phyloP scores from a whole-genome alignment of 2,113 vertebrate genomes.

The Trachemys scripta region DNA sequence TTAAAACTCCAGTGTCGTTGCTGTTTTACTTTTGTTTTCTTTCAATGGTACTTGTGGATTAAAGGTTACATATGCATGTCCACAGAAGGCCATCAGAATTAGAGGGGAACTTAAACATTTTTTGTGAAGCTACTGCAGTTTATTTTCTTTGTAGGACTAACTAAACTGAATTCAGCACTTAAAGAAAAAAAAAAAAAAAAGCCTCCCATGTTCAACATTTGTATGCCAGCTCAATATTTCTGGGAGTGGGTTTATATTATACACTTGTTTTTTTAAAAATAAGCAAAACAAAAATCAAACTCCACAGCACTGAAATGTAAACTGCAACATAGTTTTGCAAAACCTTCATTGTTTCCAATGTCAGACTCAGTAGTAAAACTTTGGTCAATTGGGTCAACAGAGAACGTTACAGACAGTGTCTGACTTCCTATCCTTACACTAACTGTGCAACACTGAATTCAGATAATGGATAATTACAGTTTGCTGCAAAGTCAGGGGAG shows the following conservation, averaged over 20 bases:
- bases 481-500: conserved; percentile 12
- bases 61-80: neutral
- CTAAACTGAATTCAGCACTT: neutral
- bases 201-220: neutral
- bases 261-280: neutral
- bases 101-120: neutral
- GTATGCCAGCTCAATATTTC: neutral
- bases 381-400: neutral
- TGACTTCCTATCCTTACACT: neutral
- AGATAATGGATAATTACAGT: neutral
- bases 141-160: neutral
- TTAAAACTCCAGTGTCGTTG: neutral
- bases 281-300: neutral
- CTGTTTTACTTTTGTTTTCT: neutral
- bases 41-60: neutral
- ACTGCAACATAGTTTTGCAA: neutral
- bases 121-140: neutral
- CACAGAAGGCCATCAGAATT: neutral
- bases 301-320: neutral
- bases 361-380: conserved; percentile 33
- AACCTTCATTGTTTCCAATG: neutral
- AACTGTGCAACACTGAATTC: neutral
- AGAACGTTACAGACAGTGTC: conserved; percentile 16
- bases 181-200: neutral
- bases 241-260: neutral